Evolutionary conservation across 2,113 vertebrate genomes (phyloP).

Genomic region (Noctilio leporinus): DNA sequence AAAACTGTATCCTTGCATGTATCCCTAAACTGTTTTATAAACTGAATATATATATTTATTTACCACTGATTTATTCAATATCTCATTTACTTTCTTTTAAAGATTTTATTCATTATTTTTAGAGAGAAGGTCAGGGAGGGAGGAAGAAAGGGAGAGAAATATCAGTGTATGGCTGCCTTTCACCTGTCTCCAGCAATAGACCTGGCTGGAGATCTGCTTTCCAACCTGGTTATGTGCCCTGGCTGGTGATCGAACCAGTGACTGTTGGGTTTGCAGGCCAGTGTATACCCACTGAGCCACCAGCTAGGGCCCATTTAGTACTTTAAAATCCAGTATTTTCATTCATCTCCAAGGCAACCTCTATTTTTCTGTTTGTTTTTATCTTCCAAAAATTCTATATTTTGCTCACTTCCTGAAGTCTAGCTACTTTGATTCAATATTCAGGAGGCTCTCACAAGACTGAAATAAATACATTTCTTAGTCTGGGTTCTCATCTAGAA

Average conservation of each 20-base stretch:
- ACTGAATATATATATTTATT: not conserved
- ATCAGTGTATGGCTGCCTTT: no score
- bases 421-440: not conserved
- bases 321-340: not conserved
- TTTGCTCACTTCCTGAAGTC: not conserved
- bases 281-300: no score
- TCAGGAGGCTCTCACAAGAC: not conserved
- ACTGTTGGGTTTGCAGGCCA: no score
- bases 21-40: not conserved
- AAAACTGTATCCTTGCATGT: not conserved
- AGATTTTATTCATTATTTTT: no score
- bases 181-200: no score
- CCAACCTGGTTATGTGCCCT: no score
- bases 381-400: not conserved
- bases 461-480: not conserved
- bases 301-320: not conserved
- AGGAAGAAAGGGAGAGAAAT: no score
- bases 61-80: not conserved
- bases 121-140: no score
- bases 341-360: not conserved
- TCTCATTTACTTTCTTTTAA: no score
- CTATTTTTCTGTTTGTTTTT: not conserved
- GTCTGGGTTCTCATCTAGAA: not conserved
- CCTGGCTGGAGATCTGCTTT: no score
- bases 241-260: no score